Evolutionary conservation across 2,888 invertebrate genomes (phyloP), one percentile per base, ranked within the genome.

Genomic region (Brachycybe producta): DNA sequence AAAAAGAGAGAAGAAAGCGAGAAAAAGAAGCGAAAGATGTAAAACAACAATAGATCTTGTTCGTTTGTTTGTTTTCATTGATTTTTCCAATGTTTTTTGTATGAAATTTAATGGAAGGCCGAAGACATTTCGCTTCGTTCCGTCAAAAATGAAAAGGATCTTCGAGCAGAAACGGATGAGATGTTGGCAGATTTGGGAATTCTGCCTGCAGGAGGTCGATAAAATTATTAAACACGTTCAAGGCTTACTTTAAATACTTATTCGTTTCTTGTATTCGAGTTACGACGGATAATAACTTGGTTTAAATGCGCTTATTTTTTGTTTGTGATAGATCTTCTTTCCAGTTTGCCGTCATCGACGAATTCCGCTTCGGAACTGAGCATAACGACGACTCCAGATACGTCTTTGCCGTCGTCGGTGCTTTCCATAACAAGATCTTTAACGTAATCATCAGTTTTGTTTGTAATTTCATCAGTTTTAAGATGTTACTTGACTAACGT

Each of bases 1-100:
- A 90, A 67, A 91, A 90, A 63, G 87, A 87, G 66, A 76, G 86
- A 53, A 75, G 83, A 42, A 74, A 81, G 52, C 13, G 35, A 36
- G 47, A 47, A 21, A 47, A 38, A 36, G 36, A 47, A 17, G 32
- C 32, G 23, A 47, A 47, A 13, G 47, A 47, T 36, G 47, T 47
- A 26, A n/a, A 36, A 28, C 19, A 36, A n/a, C 7, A 36, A 36
- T 36, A 36, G 2, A n/a, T 4, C 2, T 7, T 8, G 19, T 17
- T 7, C 36, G 3, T 36, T 36, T 3, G 5, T 36, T 35, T 35
- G 5, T 5, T 15, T 15, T 5, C n/a, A 35, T 3, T 5, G 15
- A 35, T 35, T 17, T 35, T 5, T 35, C 35, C 3, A 35, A n/a
- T n/a, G n/a, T n/a, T n/a, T n/a, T 35, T 35, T 35, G 19, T 17